Base-by-base conservation (phyloP, 2,797 vertebrate genomes). In the Pyrocephalus nanus region DNA sequence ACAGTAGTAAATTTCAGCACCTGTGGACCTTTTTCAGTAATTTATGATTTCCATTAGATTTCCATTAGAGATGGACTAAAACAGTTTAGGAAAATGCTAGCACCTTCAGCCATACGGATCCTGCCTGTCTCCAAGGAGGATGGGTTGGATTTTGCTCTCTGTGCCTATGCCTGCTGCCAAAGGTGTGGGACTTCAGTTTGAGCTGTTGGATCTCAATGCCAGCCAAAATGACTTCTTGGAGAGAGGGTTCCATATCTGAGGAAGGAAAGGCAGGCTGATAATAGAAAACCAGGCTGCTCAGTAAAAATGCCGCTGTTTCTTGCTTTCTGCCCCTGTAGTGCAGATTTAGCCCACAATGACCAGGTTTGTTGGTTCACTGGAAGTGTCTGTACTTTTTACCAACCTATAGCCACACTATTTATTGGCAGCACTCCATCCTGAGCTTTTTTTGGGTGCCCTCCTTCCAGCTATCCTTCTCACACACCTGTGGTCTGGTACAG, bases 31-130 rank as follows among this genome's bases (percentile, higher is more conserved):
- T 96, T 97, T 97, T 90, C 32, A 19, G 97, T 97, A 97, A 98
- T 98, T 98, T 98, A 98, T 91, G 97, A 95, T 98, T 98, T 97
- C 97, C 97, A 98, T 98, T 98, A 98, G 96, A 97, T 98, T 98
- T 97, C 97, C 96, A 97, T 98, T 98, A 97, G 91, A 97, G 96
- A 97, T 97, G 95, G 96, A 86, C 97, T 95, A 94, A 96, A 96
- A 78, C 6, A 60, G 94, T 96, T 97, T 96, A 89, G 96, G 91
- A 93, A 97, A 95, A 96, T 95, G 95, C 97, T 96, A 64, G 82
- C 84, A 92, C 97, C 88, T 95, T 90, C 66, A 76, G 86, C 88
- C 96, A 85, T 79, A 96, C 78, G 90, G 92, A 45, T 70, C 75
- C 75, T 64, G 93, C 90, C 80, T 74, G 75, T 50, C 86, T 89